phyloP scores from a whole-genome alignment of 2,797 vertebrate genomes.

The Rhinatrema bivittatum region DNA sequence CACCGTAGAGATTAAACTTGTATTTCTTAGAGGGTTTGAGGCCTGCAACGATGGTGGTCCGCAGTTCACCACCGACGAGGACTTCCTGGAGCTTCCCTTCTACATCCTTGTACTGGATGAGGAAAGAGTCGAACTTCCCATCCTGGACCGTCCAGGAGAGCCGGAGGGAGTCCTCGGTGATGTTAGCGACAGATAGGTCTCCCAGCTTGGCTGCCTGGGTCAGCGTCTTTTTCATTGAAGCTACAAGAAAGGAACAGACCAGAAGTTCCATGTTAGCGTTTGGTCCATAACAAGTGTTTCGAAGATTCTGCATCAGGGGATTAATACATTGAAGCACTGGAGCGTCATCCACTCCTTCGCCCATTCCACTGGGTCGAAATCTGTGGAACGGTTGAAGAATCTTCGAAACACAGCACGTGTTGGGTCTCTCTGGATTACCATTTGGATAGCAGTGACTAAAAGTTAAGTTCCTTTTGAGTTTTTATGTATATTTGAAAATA shows the following conservation, averaged over 20 bases:
- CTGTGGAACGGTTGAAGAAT: too few relatives aligned
- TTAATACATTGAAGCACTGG: too few relatives aligned
- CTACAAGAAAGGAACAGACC: too few relatives aligned
- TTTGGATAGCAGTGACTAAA: not conserved
- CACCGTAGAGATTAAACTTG: conserved; percentile 23
- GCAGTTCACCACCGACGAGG: not conserved
- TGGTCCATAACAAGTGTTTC: too few relatives aligned
- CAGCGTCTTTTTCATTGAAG: too few relatives aligned
- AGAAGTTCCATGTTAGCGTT: too few relatives aligned
- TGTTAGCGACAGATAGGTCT: conserved; percentile 26
- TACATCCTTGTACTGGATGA: conserved; percentile 23
- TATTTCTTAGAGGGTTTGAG: conserved; percentile 21
- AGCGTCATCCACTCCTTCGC: too few relatives aligned
- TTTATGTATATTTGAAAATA: too few relatives aligned
- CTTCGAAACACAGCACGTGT: too few relatives aligned
- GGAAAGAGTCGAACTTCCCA: conserved; percentile 33
- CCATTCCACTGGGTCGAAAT: too few relatives aligned
- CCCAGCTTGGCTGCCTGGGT: conserved; percentile 7
- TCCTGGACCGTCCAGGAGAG: conserved; percentile 30
- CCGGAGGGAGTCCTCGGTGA: conserved; percentile 30
- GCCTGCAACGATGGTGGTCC: not conserved
- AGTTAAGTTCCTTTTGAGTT: not conserved
- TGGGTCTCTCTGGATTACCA: too few relatives aligned
- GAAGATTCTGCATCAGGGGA: too few relatives aligned
- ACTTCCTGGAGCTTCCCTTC: not conserved